Evolutionary conservation across 53 echinoderm and acorn worm species (phyloP).

Genomic region (Actinopyga echinites): DNA sequence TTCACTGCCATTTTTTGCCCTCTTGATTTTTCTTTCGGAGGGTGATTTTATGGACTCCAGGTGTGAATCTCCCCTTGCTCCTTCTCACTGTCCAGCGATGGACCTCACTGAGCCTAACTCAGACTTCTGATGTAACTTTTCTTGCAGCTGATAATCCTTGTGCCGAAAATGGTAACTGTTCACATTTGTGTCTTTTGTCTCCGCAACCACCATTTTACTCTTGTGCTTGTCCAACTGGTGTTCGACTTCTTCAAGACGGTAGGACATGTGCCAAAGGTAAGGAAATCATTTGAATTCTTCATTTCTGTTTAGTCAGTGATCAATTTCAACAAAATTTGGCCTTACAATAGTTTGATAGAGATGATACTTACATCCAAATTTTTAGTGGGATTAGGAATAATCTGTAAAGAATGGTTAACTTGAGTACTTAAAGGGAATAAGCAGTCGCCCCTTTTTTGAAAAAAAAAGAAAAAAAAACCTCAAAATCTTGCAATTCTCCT

Average conservation of each 20-base stretch:
- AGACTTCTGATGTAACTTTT: too few species aligned
- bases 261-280: conserved; percentile 84
- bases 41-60: too few species aligned
- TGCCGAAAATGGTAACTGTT: conserved; percentile 85
- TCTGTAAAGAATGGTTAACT: too few species aligned
- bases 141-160: conserved; percentile 73
- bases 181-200: conserved; percentile 87
- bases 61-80: too few species aligned
- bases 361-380: neutral
- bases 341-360: neutral
- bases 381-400: neutral
- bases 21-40: too few species aligned
- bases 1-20: too few species aligned
- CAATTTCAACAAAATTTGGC: neutral
- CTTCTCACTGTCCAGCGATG: too few species aligned
- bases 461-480: too few species aligned
- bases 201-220: conserved; percentile 60
- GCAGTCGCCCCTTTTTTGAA: too few species aligned
- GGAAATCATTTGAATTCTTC: conserved; percentile 11
- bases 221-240: conserved; percentile 96
- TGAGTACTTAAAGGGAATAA: too few species aligned
- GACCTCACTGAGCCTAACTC: too few species aligned
- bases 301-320: neutral
- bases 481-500: too few species aligned
- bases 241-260: conserved; percentile 69